A percentile compares a stretch with the other conserved stretches of the same genome.
Conservation (phyloP, 2,888 invertebrate species). For the Cosmopolites sordidus region DNA sequence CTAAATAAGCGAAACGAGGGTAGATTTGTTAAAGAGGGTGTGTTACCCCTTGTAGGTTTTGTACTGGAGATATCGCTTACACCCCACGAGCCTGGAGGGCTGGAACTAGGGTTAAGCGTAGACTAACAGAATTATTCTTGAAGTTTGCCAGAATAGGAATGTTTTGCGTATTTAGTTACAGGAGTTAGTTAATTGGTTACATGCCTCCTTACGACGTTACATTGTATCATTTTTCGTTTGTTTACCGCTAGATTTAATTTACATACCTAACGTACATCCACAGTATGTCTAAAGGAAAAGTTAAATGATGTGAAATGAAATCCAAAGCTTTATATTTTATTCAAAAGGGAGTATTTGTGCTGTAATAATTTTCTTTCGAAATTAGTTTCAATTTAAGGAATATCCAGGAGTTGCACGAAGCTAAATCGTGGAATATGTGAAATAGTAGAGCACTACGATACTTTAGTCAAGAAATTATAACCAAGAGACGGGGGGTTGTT, state of each 20-base stretch:
- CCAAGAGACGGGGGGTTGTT: too few relatives aligned
- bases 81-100: slow-evolving; percentile 14
- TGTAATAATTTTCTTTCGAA: too few relatives aligned
- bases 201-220: neutral
- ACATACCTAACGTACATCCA: neutral
- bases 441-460: too few relatives aligned
- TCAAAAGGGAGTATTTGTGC: too few relatives aligned
- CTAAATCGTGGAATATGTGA: too few relatives aligned
- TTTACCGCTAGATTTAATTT: too few relatives aligned
- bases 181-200: neutral
- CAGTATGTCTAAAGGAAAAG: neutral
- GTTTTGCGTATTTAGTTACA: neutral
- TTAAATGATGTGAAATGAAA: too few relatives aligned
- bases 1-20: slow-evolving; percentile 23
- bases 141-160: slow-evolving; percentile 3
- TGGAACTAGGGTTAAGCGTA: slow-evolving; percentile 19
- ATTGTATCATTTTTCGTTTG: too few relatives aligned
- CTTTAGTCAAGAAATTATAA: too few relatives aligned
- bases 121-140: slow-evolving; percentile 22
- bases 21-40: slow-evolving; percentile 15
- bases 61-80: slow-evolving; percentile 23
- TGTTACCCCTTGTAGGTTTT: slow-evolving; percentile 18
- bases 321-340: too few relatives aligned
- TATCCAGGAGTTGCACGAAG: too few relatives aligned
- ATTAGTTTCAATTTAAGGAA: too few relatives aligned